Percentiles rank a stretch among this genome's conserved stretches.
Evolutionary conservation across 2,888 invertebrate genomes (phyloP).

Genomic region (Incurvaria masculella): DNA sequence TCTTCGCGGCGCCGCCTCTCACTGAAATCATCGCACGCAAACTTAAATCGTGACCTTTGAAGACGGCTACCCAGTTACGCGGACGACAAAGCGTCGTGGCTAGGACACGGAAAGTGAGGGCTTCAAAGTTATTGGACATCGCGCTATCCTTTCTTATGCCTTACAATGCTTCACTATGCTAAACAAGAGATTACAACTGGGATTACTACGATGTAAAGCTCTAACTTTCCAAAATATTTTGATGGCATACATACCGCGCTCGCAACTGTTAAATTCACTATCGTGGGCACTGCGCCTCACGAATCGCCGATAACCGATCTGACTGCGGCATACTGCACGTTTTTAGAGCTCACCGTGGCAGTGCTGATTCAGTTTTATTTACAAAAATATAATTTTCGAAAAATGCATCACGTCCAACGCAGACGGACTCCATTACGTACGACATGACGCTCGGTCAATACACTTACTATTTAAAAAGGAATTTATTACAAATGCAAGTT

Average conservation of each 20-base stretch:
- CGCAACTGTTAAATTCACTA: background rate
- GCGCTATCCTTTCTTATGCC: no score
- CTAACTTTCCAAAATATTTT: slow-evolving; percentile 58
- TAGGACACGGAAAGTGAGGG: no score
- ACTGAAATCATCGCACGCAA: slow-evolving; percentile 43
- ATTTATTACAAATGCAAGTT: slow-evolving; percentile 21
- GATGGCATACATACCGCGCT: slow-evolving; percentile 53
- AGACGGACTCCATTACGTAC: slow-evolving; percentile 64
- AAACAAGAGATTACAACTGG: no score
- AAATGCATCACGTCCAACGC: background rate
- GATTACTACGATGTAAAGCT: slow-evolving; percentile 18
- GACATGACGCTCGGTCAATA: slow-evolving; percentile 60
- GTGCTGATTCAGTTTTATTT: background rate
- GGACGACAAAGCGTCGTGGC: slow-evolving; percentile 41
- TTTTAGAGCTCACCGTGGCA: background rate
- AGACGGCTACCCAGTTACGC: slow-evolving; percentile 54
- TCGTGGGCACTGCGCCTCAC: background rate
- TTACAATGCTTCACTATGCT: no score
- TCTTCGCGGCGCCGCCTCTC: slow-evolving; percentile 17
- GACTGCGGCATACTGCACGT: background rate
- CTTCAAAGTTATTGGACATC: no score
- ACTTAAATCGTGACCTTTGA: slow-evolving; percentile 53
- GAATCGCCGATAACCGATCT: background rate
- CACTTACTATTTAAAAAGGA: slow-evolving; percentile 30
- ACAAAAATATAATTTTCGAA: background rate